Percentiles rank a stretch among this genome's conserved stretches.
phyloP scores from a whole-genome alignment of 2,113 vertebrate genomes.

The Cariama cristata region DNA sequence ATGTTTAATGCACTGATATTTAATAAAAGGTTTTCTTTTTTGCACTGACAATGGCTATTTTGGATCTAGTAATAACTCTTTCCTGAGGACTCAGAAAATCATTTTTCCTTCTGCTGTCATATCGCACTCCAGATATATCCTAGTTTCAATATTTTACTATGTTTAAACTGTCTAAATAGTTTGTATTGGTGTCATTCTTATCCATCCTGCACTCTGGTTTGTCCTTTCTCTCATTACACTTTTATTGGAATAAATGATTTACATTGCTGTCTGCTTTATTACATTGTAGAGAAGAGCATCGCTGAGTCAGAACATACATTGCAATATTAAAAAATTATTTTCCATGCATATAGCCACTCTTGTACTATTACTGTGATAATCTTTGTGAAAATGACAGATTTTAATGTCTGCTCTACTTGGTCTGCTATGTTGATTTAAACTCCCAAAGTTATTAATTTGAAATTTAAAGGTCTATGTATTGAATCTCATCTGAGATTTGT shows the following conservation, averaged over 20 bases:
- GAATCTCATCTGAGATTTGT: constrained; percentile 5
- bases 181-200: constrained; percentile 66
- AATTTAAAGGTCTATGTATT: neutral
- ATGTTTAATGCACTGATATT: neutral
- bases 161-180: constrained; percentile 69
- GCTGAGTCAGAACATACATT: constrained; percentile 65
- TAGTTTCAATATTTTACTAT: constrained; percentile 71
- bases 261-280: constrained; percentile 64
- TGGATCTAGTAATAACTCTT: neutral
- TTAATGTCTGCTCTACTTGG: neutral
- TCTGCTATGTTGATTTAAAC: constrained; percentile 13
- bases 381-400: neutral
- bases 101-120: constrained; percentile 37
- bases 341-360: constrained; percentile 24
- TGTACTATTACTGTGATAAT: neutral
- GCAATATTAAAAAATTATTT: constrained; percentile 71
- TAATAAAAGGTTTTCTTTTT: neutral
- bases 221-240: constrained; percentile 68
- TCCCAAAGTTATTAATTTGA: constrained; percentile 18
- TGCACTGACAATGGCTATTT: neutral
- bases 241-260: constrained; percentile 61
- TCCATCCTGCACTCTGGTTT: constrained; percentile 60
- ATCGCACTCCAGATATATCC: constrained; percentile 60
- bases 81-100: neutral
- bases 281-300: constrained; percentile 47